Percentiles rank a stretch among this genome's conserved stretches.
Conservation (phyloP, 2,888 invertebrate species). For the Leucophenga maculata region DNA sequence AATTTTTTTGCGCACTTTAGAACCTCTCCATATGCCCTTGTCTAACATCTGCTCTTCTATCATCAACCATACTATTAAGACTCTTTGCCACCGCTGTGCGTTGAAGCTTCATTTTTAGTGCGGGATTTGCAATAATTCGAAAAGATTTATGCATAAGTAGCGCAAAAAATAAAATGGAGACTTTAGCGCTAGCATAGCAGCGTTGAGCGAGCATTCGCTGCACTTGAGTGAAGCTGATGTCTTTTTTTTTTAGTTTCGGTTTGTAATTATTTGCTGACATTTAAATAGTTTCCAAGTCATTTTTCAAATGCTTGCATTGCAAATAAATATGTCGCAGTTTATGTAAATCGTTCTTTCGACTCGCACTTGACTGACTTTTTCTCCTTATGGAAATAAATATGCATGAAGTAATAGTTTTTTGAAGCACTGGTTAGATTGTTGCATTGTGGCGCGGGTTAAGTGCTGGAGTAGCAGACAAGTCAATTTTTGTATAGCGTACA, state of each 20-base stretch:
- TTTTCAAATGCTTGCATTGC: constrained; percentile 26
- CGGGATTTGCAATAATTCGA: constrained; percentile 54
- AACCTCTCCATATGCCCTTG: constrained; percentile 14
- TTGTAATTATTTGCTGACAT: constrained; percentile 61
- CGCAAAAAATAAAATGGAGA: neutral
- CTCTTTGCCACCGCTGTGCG: constrained; percentile 4
- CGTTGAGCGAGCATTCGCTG: neutral
- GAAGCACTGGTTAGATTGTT: too few species aligned
- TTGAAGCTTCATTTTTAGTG: constrained; percentile 51
- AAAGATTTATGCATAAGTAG: constrained; percentile 52
- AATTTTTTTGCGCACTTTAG: constrained; percentile 23
- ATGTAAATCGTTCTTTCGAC: neutral
- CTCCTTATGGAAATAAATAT: too few species aligned
- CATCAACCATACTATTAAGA: constrained; percentile 43
- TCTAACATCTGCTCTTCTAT: constrained; percentile 37
- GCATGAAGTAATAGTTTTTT: too few species aligned
- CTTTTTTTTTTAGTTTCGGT: constrained; percentile 37
- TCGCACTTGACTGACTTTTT: neutral
- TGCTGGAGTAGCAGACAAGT: too few species aligned
- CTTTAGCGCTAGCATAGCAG: neutral
- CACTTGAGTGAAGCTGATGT: neutral
- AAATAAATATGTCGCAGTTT: neutral
- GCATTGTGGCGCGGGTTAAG: neutral
- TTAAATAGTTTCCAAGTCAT: constrained; percentile 55
- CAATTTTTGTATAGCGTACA: too few species aligned